These are phyloP conservation scores for Melinaea menophilus DNA, from an alignment of 2,888 invertebrate species.

Conservation along the genomic window DNA sequence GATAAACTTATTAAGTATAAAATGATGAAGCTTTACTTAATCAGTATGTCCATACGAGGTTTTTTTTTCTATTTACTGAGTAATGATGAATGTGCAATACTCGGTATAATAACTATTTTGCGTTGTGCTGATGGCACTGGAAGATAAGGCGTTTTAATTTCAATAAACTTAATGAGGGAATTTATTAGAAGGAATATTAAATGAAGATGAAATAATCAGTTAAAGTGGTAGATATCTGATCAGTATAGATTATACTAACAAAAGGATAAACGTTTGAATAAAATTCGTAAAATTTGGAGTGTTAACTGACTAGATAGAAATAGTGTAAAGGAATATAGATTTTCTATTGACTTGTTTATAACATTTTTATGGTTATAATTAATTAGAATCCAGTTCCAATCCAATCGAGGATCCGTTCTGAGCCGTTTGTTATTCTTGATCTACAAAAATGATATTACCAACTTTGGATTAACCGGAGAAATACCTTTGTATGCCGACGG, in stretches of 20 bases:
- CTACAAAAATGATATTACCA: too few species aligned
- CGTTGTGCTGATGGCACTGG: conserved; percentile 3
- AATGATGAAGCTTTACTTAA: conserved; percentile 12
- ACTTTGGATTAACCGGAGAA: too few species aligned
- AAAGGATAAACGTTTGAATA: too few species aligned
- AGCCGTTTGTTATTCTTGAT: too few species aligned
- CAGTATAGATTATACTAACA: too few species aligned
- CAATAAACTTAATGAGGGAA: conserved; percentile 1
- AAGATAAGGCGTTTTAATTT: conserved; percentile 7
- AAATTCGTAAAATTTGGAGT: not conserved
- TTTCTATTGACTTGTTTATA: too few species aligned
- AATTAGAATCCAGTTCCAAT: too few species aligned
- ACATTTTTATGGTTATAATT: too few species aligned
- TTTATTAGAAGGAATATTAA: not conserved
- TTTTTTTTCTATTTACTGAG: conserved; percentile 6
- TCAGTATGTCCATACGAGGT: conserved; percentile 6
- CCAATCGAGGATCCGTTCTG: too few species aligned
- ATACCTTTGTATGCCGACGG: too few species aligned
- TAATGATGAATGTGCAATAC: conserved; percentile 14
- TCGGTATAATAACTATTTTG: conserved; percentile 11
- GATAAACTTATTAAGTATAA: conserved; percentile 4
- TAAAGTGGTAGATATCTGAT: not conserved
- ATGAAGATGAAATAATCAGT: not conserved
- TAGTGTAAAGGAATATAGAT: too few species aligned
- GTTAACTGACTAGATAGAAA: too few species aligned